Evolutionary conservation across 53 echinoderm and acorn worm species (phyloP), one percentile per base, ranked within the genome.

Genomic region (Patiria pectinifera): DNA sequence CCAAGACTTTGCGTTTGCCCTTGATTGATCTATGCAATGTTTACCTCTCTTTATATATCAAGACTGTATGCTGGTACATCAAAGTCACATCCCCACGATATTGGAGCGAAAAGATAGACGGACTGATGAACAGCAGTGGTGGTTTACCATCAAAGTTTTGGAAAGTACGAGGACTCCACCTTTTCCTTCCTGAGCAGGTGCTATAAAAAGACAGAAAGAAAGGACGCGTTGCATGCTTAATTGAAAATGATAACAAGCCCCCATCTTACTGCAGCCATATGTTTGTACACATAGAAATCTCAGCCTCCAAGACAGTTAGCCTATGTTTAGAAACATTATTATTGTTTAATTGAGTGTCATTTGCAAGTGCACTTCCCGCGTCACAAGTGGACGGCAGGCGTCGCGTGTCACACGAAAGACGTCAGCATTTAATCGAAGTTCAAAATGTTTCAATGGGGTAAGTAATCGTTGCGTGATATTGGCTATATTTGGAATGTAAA

Each of bases 71-170:
- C 69, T 69, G 69, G 69, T 69, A 69, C 69, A 15, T 69, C 16
- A 53, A 53, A 53, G 69, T 21, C 13, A 84, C 63, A 84, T 84
- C 61, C 25, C 10, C n/a, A 22, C 16, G 84, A 84, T 84, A 62
- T 11, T 11, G 25, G 44, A 84, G 47, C 12, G 84, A 84, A 63
- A 61, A 35, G 69, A 62, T 18, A 7, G 84, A 61, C 24, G 84
- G 84, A 66, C 62, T 84, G 19, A 84, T 43, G 66, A 84, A 69
- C 61, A 84, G 62, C 69, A 84, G 62, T 14, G 69, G 84, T 61
- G 84, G 69, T 45, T 62, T 84, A 11, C 63, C 46, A 62, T 84
- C 63, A 45, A 84, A 84, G 66, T 84, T 43, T 43, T 35, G 24
- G 63, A 84, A 84, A 43, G 19, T 66, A 35, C 84, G 24, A 14